These are phyloP conservation scores for Cossypha caffra DNA, from an alignment of 2,797 vertebrate genomes.

Conservation along the genomic window DNA sequence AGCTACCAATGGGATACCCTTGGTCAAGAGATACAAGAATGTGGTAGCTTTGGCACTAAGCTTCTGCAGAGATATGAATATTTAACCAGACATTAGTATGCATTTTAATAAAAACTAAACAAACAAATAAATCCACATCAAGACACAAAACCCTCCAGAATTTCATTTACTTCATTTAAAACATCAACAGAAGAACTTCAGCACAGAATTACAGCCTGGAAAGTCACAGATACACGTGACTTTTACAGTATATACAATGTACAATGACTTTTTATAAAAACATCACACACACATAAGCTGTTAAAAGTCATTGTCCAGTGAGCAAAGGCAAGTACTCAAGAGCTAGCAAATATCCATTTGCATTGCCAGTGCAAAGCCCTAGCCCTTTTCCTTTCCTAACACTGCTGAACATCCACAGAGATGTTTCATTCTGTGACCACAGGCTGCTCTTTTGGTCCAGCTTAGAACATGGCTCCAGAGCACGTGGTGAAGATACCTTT, in stretches of 20 bases:
- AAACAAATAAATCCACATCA: not conserved
- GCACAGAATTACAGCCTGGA: not conserved
- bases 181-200: not conserved
- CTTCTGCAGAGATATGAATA: not conserved
- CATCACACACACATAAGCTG: not conserved
- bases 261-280: not conserved
- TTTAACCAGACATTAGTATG: not conserved
- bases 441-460: not conserved
- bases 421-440: not conserved
- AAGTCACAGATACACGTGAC: not conserved
- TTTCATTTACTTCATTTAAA: not conserved
- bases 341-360: not conserved
- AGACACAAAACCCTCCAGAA: not conserved
- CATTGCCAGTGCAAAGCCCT: not conserved
- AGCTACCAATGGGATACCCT: accelerated
- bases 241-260: not conserved
- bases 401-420: accelerated
- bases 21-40: not conserved
- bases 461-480: accelerated
- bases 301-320: not conserved
- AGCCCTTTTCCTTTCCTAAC: not conserved
- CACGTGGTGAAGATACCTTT: accelerated
- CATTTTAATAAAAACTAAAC: not conserved
- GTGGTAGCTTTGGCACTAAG: not conserved
- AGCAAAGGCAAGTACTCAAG: not conserved